These are phyloP conservation scores for Bradynema listronoti DNA, from an alignment of 1,140 invertebrate species.

Conservation along the genomic window DNA sequence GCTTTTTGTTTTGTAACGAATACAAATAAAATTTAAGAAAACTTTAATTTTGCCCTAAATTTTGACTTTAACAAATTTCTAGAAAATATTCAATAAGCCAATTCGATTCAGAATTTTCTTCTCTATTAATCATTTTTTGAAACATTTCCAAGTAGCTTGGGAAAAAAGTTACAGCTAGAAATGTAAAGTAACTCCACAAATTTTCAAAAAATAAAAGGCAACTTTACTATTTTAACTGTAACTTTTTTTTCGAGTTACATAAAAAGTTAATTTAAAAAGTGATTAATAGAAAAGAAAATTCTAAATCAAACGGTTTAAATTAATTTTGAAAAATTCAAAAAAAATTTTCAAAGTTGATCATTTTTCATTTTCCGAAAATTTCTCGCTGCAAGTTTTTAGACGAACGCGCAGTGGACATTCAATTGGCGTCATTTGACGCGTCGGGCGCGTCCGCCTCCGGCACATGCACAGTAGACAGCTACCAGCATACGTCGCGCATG, in stretches of 20 bases:
- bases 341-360: constrained; percentile 7
- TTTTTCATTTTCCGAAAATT: constrained; percentile 4
- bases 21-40: constrained; percentile 13
- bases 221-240: too few relatives aligned
- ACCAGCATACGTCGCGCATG: constrained; percentile 2
- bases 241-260: too few relatives aligned
- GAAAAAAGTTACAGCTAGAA: too few relatives aligned
- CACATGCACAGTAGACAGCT: background rate
- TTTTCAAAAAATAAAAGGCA: too few relatives aligned
- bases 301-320: background rate
- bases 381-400: constrained; percentile 4
- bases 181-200: too few relatives aligned
- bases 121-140: too few relatives aligned
- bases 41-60: constrained; percentile 2
- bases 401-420: constrained; percentile 22
- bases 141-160: too few relatives aligned
- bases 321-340: background rate
- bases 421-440: constrained; percentile 36
- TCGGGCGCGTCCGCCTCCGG: background rate
- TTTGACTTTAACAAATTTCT: background rate
- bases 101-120: background rate
- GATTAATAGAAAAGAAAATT: too few relatives aligned
- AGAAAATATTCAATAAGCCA: background rate
- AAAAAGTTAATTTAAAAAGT: too few relatives aligned
- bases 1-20: too few relatives aligned